Evolutionary conservation across 2,113 vertebrate species (phyloP).

Genomic region (Catharus fuscescens): DNA sequence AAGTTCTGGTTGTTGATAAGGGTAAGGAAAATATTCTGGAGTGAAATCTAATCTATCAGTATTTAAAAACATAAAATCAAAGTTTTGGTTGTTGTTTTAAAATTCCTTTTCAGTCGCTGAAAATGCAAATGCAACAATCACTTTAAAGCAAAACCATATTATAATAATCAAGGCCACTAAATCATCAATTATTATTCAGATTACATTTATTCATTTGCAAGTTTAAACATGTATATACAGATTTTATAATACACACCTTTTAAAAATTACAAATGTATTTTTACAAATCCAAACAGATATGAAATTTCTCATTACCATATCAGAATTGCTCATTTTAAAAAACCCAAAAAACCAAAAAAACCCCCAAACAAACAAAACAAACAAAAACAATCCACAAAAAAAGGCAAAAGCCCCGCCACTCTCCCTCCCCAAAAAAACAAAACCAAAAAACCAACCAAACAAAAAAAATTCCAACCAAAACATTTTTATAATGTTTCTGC

Average conservation of each 20-base stretch:
- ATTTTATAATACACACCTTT: not conserved
- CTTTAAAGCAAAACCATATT: not conserved
- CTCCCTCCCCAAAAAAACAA: no score
- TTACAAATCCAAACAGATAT: not conserved
- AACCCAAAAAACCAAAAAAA: no score
- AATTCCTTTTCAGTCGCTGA: not conserved
- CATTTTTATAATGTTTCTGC: not conserved
- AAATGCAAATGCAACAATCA: not conserved
- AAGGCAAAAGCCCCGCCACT: no score
- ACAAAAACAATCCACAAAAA: no score
- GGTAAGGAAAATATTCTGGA: not conserved
- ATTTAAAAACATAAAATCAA: not conserved
- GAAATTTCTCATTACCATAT: not conserved
- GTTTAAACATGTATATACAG: not conserved
- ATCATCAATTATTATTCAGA: not conserved
- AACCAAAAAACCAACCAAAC: not conserved
- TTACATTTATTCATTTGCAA: not conserved
- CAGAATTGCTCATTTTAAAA: not conserved
- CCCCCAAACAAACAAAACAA: no score
- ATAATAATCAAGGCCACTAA: not conserved
- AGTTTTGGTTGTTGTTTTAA: not conserved
- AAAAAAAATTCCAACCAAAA: no score
- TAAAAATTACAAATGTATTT: not conserved
- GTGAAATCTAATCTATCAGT: not conserved
- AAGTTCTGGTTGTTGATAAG: not conserved